Evolutionary conservation across 2,113 vertebrate genomes (phyloP).

Genomic region (Clarias batrachus): DNA sequence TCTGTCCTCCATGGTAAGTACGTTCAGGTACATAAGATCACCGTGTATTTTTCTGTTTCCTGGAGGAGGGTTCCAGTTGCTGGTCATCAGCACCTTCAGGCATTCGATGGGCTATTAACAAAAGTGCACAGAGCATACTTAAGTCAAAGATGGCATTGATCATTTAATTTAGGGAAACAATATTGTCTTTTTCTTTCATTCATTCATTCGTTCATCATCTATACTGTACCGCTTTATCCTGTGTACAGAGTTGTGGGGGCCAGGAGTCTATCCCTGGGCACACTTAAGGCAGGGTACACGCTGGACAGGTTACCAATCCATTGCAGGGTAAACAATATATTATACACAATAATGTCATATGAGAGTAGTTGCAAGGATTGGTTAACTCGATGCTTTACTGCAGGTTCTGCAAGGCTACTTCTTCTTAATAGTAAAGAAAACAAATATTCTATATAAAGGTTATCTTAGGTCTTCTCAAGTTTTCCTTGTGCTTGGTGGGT

Average conservation of each 20-base stretch:
- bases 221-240: too few species aligned
- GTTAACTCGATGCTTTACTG: neutral
- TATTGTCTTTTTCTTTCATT: too few species aligned
- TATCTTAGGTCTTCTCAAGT: too few species aligned
- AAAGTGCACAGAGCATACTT: neutral
- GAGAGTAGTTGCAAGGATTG: neutral
- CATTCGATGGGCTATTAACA: constrained; percentile 83
- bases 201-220: too few species aligned
- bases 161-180: too few species aligned
- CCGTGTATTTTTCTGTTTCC: constrained; percentile 97
- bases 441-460: neutral
- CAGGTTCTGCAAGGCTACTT: neutral
- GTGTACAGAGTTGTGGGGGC: too few species aligned
- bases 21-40: constrained; percentile 89
- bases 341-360: neutral
- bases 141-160: neutral
- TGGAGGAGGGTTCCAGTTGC: constrained; percentile 93
- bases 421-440: neutral
- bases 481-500: too few species aligned
- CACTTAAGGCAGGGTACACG: too few species aligned
- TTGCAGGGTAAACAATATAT: neutral
- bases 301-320: too few species aligned
- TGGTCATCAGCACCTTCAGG: constrained; percentile 87
- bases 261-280: too few species aligned
- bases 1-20: constrained; percentile 85